Evolutionary conservation across 1,140 invertebrate species (phyloP), one percentile per base, ranked within the genome.

Genomic region (Brachionus plicatilis): DNA sequence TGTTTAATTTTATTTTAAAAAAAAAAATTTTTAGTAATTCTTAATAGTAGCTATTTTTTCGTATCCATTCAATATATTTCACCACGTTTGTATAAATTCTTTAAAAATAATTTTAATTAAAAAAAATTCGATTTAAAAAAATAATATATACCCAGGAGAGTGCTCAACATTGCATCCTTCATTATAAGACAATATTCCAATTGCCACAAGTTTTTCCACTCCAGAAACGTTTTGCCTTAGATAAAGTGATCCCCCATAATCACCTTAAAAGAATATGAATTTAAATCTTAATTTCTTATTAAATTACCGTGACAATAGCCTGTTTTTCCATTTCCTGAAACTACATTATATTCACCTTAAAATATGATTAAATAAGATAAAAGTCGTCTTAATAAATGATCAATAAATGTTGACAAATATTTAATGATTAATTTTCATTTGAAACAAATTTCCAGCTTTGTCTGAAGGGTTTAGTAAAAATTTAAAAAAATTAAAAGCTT

Each of bases 171-270:
- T 47, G 47, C 72, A 76, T 17, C 72, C 72, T 76, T 76, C 72
- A 76, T 76, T 76, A 47, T 76, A 76, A 6, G 72, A 76, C n/a
- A 76, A 50, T 47, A 76, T 20, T 47, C 72, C 72, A 11, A 45
- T 43, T 20, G 72, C 29, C 24, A 76, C 45, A 50, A 24, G 45
- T 76, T 76, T 76, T 76, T 47, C 43, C 1, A 47, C n/a, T 27
- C 72, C 72, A n/a, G 41, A 27, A 47, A 76, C 72, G 47, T 47
- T 76, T 76, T 50, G 17, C 53, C 45, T 76, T 33, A 50, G 1
- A 76, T 76, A 76, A 8, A 76, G 8, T 27, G 72, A 76, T 17
- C 72, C 33, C 12, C 72, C 72, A 76, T 53, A 76, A 29, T 76
- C 72, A 76, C 68, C 68, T 72, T 72, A 70, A 12, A 41, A 7